Evolutionary conservation across 2,888 invertebrate genomes (phyloP).

Genomic region (Lepidonotus clava): DNA sequence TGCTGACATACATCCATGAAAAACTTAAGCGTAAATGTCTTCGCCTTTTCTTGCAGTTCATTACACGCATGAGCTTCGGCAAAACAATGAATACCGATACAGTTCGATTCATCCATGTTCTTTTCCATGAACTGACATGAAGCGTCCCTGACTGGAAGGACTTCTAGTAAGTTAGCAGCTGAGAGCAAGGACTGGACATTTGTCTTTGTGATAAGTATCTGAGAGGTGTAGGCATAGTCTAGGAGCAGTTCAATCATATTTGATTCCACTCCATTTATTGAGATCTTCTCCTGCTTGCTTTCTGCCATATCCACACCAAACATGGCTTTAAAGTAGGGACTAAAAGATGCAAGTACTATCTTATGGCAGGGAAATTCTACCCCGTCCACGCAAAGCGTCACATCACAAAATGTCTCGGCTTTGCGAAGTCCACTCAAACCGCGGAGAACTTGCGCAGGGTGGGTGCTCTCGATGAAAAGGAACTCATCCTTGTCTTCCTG

Average conservation of each 20-base stretch:
- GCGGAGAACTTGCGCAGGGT: slow-evolving; percentile 77
- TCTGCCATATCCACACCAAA: slow-evolving; percentile 80
- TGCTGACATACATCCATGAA: slow-evolving; percentile 71
- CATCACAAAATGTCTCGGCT: slow-evolving; percentile 80
- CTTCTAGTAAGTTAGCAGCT: slow-evolving; percentile 81
- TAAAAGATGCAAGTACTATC: slow-evolving; percentile 80
- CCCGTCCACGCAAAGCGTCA: slow-evolving; percentile 80
- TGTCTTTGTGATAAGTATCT: slow-evolving; percentile 77
- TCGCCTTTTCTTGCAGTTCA: slow-evolving; percentile 81
- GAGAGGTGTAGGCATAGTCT: slow-evolving; percentile 81
- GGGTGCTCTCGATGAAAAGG: slow-evolving; percentile 77
- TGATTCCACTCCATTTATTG: slow-evolving; percentile 80
- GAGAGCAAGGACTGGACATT: slow-evolving; percentile 81
- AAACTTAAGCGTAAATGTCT: slow-evolving; percentile 78
- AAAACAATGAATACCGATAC: slow-evolving; percentile 82
- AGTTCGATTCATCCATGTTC: slow-evolving; percentile 82
- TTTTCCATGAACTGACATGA: slow-evolving; percentile 80
- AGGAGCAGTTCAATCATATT: slow-evolving; percentile 79
- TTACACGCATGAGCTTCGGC: slow-evolving; percentile 82
- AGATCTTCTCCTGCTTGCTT: slow-evolving; percentile 78
- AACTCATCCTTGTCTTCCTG: slow-evolving; percentile 48
- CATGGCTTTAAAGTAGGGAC: slow-evolving; percentile 75
- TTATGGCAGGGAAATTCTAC: slow-evolving; percentile 80
- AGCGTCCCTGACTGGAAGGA: slow-evolving; percentile 80
- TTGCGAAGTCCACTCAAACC: slow-evolving; percentile 78